These are phyloP conservation scores for Condylura cristata DNA, from an alignment of 2,113 vertebrate species.

Conservation along the genomic window DNA sequence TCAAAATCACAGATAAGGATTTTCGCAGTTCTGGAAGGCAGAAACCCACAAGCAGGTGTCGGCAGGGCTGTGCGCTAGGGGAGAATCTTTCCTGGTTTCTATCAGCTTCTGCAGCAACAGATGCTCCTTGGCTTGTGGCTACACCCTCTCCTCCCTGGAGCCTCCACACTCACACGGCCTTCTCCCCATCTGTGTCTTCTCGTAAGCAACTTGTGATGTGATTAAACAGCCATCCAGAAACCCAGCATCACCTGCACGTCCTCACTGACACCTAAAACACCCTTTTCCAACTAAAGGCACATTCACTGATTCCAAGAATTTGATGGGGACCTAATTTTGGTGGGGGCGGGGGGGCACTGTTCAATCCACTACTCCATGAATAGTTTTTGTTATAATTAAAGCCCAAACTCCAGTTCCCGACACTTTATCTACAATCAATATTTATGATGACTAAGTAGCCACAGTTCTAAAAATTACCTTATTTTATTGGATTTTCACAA, in stretches of 20 bases:
- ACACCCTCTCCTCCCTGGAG: background rate
- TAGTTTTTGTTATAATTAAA: background rate
- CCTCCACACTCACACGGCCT: background rate
- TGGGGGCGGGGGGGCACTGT: background rate
- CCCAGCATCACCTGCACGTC: background rate
- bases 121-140: no score
- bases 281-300: background rate
- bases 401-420: background rate
- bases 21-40: background rate
- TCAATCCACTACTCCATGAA: background rate
- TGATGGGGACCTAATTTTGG: background rate
- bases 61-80: background rate
- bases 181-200: background rate
- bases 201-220: background rate
- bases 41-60: background rate
- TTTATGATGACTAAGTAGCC: background rate
- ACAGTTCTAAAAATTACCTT: background rate
- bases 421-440: background rate
- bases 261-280: background rate
- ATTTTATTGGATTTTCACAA: background rate
- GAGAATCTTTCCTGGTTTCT: background rate
- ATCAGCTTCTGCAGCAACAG: background rate
- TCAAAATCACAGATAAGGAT: background rate
- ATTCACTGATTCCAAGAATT: background rate
- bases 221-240: background rate